Evolutionary conservation across 2,888 invertebrate species (phyloP).

Genomic region (Zaprionus lineosus): DNA sequence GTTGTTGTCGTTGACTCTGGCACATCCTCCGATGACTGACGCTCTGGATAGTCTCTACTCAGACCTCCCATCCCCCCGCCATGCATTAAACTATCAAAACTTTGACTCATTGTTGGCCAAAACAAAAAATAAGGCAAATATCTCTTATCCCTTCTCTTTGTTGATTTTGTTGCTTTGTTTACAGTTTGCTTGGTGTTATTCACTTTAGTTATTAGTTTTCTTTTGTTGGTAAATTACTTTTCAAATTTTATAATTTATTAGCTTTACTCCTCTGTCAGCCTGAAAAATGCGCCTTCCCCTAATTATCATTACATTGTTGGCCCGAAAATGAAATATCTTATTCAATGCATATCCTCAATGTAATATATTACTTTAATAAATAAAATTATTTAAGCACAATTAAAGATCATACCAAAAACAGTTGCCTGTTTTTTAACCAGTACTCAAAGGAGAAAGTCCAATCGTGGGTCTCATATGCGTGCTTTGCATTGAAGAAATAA

Average conservation of each 20-base stretch:
- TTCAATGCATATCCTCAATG: too few relatives aligned
- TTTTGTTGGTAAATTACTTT: constrained; percentile 29
- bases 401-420: too few relatives aligned
- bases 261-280: neutral
- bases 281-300: neutral
- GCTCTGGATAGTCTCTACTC: constrained; percentile 67
- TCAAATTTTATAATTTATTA: constrained; percentile 13
- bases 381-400: too few relatives aligned
- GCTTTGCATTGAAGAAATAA: too few relatives aligned
- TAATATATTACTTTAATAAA: too few relatives aligned
- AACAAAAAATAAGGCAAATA: constrained; percentile 4
- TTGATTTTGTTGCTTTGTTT: constrained; percentile 15
- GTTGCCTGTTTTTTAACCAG: too few relatives aligned
- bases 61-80: constrained; percentile 39
- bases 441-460: too few relatives aligned
- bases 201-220: constrained; percentile 40
- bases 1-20: constrained; percentile 72
- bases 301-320: too few relatives aligned
- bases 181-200: constrained; percentile 11
- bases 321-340: too few relatives aligned
- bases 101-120: constrained; percentile 79
- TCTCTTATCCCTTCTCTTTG: constrained; percentile 3
- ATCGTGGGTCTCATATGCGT: too few relatives aligned
- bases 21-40: constrained; percentile 81
- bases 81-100: constrained; percentile 79